Percentiles rank a stretch among this genome's conserved stretches.
Evolutionary conservation across 2,797 vertebrate genomes (phyloP).

Genomic region (Neosilurus hyrtlii): DNA sequence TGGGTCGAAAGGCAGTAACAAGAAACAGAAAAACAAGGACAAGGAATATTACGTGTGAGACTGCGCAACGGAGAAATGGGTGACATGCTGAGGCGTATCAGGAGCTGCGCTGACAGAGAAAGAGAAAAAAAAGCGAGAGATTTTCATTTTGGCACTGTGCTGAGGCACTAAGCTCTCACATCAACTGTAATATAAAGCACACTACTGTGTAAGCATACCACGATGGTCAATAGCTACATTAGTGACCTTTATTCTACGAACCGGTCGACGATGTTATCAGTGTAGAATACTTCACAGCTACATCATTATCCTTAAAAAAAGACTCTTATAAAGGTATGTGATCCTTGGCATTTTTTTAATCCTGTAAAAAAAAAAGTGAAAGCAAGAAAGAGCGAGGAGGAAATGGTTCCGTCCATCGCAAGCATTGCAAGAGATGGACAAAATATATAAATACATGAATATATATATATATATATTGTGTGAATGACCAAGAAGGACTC

Average conservation of each 20-base stretch:
- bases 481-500: conserved; percentile 79
- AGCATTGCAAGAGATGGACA: conserved; percentile 76
- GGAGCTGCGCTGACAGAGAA: conserved; percentile 44
- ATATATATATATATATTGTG: conserved; percentile 64
- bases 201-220: conserved; percentile 78
- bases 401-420: conserved; percentile 76
- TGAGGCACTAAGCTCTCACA: conserved; percentile 83
- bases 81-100: conserved; percentile 32
- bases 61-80: neutral
- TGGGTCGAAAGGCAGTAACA: conserved; percentile 90
- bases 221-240: conserved; percentile 78
- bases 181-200: conserved; percentile 94
- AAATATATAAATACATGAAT: conserved; percentile 65
- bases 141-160: conserved; percentile 67
- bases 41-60: conserved; percentile 98
- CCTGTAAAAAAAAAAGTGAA: conserved; percentile 71
- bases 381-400: conserved; percentile 20
- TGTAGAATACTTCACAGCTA: conserved; percentile 88
- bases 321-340: conserved; percentile 93
- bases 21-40: conserved; percentile 99
- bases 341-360: conserved; percentile 82
- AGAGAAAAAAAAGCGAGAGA: neutral
- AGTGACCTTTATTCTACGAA: conserved; percentile 78
- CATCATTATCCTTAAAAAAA: conserved; percentile 81
- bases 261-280: conserved; percentile 76